Base-by-base conservation (phyloP, 2,797 vertebrate genomes). In the Cryptoblepharus egeriae region DNA sequence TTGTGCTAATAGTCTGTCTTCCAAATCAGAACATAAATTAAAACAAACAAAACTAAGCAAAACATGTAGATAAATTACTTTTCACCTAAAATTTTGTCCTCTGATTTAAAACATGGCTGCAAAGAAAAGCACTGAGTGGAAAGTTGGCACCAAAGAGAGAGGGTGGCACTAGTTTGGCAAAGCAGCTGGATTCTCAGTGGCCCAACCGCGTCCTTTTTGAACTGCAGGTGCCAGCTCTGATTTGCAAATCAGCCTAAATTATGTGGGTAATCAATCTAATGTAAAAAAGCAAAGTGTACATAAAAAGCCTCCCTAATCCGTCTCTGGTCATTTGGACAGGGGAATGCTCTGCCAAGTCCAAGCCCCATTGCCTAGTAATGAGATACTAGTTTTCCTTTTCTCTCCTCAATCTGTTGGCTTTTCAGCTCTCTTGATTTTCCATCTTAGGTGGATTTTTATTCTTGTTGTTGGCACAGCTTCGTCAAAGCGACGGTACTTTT, bases 381-480 rank as follows among this genome's bases (percentile, higher is more conserved):
- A 84, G 73, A 42, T 72, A 63, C 82, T 80, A 65, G 79, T 89
- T 85, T 85, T 80, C 76, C 70, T 55, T 85, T 81, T 65, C 61
- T 82, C 12, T 85, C 61, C 82, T 89, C 84, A 88, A 20, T 76
- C 73, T 84, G 65, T 39, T 74, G 6, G 74, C 70, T 82, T 85
- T 89, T 84, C 80, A 82, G 65, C 39, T 85, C 70, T 75, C 73
- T 65, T 76, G 78, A 82, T 88, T 90, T 91, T 87, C 79, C 55
- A 58, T 10, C 39, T 49, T 11, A 13, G 69, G 52, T 52, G 75
- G 79, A 74, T 42, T 76, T 86, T 81, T 81, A 35, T 37, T 76
- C 24, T 71, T 81, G 32, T 49, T 79, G n/a, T 58, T 77, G 32
- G 15, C 60, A 73, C 28, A 3, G 65, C 18, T 58, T 61, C 73